These are phyloP conservation scores for Sceliomorpha sp. DNA, from an alignment of 2,888 invertebrate species.

Conservation along the genomic window DNA sequence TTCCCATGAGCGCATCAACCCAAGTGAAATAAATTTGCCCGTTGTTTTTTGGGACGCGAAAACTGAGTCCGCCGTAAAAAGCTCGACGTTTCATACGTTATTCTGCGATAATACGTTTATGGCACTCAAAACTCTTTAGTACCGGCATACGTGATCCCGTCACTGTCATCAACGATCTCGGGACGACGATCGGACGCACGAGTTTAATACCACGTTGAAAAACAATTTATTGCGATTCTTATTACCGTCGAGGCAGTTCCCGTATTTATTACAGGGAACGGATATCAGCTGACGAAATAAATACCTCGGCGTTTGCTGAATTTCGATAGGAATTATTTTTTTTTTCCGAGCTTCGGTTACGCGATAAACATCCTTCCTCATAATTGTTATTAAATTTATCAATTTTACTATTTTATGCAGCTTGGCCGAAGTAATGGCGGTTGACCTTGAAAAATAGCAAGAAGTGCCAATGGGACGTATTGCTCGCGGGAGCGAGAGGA, in stretches of 20 bases:
- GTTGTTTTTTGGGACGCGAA: conserved; percentile 5
- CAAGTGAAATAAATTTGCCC: background rate
- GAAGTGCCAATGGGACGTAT: no score
- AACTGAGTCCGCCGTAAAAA: conserved; percentile 3
- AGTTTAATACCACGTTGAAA: conserved; percentile 6
- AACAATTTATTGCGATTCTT: conserved; percentile 5
- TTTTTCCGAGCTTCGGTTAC: no score
- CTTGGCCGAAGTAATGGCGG: no score
- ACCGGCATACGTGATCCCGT: conserved; percentile 2
- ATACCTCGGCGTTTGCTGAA: no score
- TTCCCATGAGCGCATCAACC: background rate
- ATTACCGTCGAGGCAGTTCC: background rate
- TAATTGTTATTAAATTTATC: no score
- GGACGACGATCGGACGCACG: background rate
- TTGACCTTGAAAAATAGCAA: no score
- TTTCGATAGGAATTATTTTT: no score
- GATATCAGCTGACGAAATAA: no score
- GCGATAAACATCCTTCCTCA: no score
- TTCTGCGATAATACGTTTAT: conserved; percentile 4
- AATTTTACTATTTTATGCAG: no score
- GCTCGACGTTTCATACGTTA: no score
- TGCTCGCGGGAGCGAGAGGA: no score
- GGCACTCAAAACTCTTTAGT: conserved; percentile 12
- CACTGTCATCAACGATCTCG: conserved; percentile 8
- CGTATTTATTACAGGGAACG: conserved; percentile 7